These are phyloP conservation scores for Penaeus chinensis DNA, from an alignment of 1,140 invertebrate species.

Conservation along the genomic window DNA sequence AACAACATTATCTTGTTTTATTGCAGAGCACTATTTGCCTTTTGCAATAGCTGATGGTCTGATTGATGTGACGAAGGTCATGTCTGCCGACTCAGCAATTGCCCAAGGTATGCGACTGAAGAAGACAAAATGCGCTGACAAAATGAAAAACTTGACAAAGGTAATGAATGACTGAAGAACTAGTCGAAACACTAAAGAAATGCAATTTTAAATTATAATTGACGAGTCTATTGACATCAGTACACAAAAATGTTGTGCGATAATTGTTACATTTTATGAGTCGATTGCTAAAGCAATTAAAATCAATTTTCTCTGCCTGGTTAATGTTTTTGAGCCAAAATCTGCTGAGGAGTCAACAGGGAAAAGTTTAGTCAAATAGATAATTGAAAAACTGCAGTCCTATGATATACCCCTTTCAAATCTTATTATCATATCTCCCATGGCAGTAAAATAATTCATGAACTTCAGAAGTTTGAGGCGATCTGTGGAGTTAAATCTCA, in stretches of 20 bases:
- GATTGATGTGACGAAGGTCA: background rate
- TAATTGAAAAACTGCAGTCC: too few relatives aligned
- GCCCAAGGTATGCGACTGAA: constrained; percentile 8
- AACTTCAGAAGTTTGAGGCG: too few relatives aligned
- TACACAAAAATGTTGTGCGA: background rate
- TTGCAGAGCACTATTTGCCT: constrained; percentile 14
- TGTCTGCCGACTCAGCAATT: constrained; percentile 27
- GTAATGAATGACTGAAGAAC: background rate
- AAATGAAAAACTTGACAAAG: background rate
- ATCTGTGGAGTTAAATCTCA: too few relatives aligned
- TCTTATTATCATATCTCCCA: too few relatives aligned
- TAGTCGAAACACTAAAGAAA: background rate
- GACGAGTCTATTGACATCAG: constrained; percentile 13
- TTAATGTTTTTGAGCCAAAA: too few relatives aligned
- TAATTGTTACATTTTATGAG: constrained; percentile 32
- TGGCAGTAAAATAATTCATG: too few relatives aligned
- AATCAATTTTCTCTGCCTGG: too few relatives aligned
- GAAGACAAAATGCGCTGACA: constrained; percentile 17
- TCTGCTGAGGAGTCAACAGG: too few relatives aligned
- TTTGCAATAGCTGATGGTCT: background rate
- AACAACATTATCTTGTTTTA: too few relatives aligned
- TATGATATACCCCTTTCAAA: too few relatives aligned
- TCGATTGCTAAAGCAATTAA: too few relatives aligned
- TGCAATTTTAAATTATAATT: constrained; percentile 1
- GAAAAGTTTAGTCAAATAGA: too few relatives aligned